Conservation (phyloP, 2,113 vertebrate genomes). For the Macrotis lagotis region DNA sequence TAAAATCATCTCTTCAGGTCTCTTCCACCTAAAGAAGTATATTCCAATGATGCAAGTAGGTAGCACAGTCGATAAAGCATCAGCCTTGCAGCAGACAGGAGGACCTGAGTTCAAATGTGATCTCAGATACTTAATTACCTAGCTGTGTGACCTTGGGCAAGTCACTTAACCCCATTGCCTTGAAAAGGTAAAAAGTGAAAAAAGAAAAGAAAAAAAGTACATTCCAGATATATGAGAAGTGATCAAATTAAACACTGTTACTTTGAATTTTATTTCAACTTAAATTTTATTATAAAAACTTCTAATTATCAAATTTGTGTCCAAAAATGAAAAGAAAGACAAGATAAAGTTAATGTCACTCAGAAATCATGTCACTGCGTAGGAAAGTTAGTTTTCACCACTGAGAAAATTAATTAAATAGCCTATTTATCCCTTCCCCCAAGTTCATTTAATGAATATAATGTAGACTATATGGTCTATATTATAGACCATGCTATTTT, state of each 20-base stretch:
- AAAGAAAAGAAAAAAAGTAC: background rate
- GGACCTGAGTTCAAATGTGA: too few species aligned
- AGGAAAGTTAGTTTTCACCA: background rate
- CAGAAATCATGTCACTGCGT: conserved; percentile 23
- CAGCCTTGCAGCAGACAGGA: too few species aligned
- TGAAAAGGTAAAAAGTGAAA: too few species aligned
- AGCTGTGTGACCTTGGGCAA: too few species aligned
- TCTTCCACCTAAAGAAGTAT: background rate
- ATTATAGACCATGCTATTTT: background rate
- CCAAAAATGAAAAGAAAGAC: conserved; percentile 64
- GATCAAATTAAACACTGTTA: conserved; percentile 49
- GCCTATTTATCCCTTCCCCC: background rate
- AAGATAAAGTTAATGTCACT: conserved; percentile 38
- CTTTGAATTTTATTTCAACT: conserved; percentile 80
- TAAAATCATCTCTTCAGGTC: background rate
- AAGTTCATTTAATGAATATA: background rate
- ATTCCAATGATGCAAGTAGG: too few species aligned
- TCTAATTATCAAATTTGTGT: conserved; percentile 70
- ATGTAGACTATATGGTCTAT: background rate
- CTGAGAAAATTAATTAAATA: background rate
- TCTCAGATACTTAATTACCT: too few species aligned
- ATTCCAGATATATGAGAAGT: background rate
- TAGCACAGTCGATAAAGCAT: too few species aligned
- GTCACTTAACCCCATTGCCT: too few species aligned
- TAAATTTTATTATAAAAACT: conserved; percentile 77